A percentile compares a stretch with the other conserved stretches of the same genome.
Evolutionary conservation across 2,113 vertebrate genomes (phyloP).

Genomic region (Dolichallabes microphthalmus): DNA sequence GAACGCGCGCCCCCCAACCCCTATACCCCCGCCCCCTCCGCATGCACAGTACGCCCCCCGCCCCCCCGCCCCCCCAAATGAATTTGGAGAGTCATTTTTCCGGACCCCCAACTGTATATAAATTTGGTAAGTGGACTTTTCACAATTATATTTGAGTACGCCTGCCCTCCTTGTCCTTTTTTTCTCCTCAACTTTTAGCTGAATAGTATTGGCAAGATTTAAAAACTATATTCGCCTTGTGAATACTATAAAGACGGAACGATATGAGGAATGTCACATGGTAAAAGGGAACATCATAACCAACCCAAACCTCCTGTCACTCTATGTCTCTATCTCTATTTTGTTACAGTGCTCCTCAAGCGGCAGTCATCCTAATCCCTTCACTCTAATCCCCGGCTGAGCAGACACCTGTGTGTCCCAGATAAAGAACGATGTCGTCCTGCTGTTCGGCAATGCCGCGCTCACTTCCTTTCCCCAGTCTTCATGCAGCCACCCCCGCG

Average conservation of each 20-base stretch:
- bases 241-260: background rate
- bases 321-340: conserved; percentile 26
- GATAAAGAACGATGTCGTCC: conserved; percentile 34
- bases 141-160: no score
- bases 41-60: no score
- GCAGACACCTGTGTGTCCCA: conserved; percentile 40
- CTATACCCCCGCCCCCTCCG: no score
- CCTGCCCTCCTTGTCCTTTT: no score
- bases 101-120: no score
- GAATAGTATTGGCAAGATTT: no score
- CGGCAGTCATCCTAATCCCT: background rate
- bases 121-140: no score
- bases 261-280: background rate
- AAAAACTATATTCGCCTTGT: no score
- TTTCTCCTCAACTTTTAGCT: no score
- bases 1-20: no score
- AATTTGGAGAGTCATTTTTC: no score
- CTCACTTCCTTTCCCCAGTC: conserved; percentile 15
- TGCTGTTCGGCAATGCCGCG: conserved; percentile 30
- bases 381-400: conserved; percentile 29
- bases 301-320: conserved; percentile 23
- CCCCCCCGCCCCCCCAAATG: no score
- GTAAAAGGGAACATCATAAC: background rate
- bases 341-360: background rate
- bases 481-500: background rate